Evolutionary conservation across 2,797 vertebrate species (phyloP).

Genomic region (Galaxias olidus): DNA sequence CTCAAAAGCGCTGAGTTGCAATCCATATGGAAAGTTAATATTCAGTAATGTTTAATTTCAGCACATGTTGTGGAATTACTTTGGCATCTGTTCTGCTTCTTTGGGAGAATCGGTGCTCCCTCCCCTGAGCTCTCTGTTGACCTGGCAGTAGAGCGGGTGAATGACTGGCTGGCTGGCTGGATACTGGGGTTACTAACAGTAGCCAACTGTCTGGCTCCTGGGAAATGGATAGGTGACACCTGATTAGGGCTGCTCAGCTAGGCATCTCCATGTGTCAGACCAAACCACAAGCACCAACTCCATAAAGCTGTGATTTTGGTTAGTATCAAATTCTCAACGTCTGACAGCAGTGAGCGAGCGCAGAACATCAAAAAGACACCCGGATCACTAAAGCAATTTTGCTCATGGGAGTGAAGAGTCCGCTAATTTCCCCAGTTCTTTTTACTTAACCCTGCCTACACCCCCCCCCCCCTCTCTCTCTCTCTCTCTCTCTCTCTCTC

Average conservation of each 20-base stretch:
- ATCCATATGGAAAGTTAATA: constrained; percentile 82
- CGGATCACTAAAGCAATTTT: background rate
- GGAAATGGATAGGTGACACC: constrained; percentile 59
- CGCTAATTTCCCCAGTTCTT: background rate
- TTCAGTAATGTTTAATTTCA: constrained; percentile 83
- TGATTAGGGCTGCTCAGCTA: constrained; percentile 52
- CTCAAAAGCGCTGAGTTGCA: constrained; percentile 77
- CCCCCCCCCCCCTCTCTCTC: too few species aligned
- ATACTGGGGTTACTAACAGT: constrained; percentile 63
- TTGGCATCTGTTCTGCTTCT: constrained; percentile 78
- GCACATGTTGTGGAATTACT: constrained; percentile 82
- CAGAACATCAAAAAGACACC: background rate
- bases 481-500: too few species aligned
- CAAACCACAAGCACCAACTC: constrained; percentile 31
- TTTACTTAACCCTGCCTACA: too few species aligned
- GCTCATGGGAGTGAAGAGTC: constrained; percentile 43
- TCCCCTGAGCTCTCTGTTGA: constrained; percentile 42
- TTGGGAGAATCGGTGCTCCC: constrained; percentile 72
- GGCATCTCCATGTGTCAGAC: constrained; percentile 36
- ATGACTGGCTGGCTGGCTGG: constrained; percentile 58
- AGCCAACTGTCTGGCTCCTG: constrained; percentile 61
- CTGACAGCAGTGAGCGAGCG: background rate
- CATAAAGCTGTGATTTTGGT: background rate
- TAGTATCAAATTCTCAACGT: background rate
- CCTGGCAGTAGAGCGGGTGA: constrained; percentile 64